Conservation (phyloP, 1,140 invertebrate species). For the Colletes gigas region DNA sequence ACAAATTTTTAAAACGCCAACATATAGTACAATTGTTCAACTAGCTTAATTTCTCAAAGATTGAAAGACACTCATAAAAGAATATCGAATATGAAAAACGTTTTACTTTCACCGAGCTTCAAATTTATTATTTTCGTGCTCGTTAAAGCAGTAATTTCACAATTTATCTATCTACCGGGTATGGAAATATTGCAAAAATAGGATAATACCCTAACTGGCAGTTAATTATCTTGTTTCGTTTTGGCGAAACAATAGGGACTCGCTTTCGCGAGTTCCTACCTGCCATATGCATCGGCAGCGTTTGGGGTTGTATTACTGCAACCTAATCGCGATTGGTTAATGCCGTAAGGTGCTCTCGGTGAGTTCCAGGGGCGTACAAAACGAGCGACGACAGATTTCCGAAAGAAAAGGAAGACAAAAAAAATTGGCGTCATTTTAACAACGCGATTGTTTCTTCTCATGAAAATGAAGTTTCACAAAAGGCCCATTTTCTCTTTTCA, state of each 20-base stretch:
- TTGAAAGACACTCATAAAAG: no score
- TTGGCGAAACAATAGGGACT: slow-evolving; percentile 28
- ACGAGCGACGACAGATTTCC: background rate
- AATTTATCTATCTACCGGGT: background rate
- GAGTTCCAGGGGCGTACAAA: slow-evolving; percentile 9
- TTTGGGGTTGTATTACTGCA: slow-evolving; percentile 57
- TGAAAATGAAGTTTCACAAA: slow-evolving; percentile 38
- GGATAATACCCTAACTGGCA: background rate
- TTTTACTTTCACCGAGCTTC: no score
- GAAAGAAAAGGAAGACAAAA: slow-evolving; percentile 15
- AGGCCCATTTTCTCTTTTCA: no score
- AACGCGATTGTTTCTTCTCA: slow-evolving; percentile 17
- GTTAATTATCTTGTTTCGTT: background rate
- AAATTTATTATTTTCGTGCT: no score
- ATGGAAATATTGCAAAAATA: background rate
- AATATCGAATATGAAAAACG: no score
- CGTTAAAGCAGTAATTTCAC: background rate
- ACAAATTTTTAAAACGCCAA: no score
- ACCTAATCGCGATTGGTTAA: slow-evolving; percentile 60
- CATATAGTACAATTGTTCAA: no score
- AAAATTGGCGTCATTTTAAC: slow-evolving; percentile 29
- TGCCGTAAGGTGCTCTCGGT: slow-evolving; percentile 31
- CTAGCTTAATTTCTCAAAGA: no score
- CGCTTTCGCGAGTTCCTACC: slow-evolving; percentile 15
- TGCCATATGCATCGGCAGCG: slow-evolving; percentile 24